These are phyloP conservation scores for Gasterosteus aculeatus DNA, from an alignment of 2,113 vertebrate species.

Conservation along the genomic window DNA sequence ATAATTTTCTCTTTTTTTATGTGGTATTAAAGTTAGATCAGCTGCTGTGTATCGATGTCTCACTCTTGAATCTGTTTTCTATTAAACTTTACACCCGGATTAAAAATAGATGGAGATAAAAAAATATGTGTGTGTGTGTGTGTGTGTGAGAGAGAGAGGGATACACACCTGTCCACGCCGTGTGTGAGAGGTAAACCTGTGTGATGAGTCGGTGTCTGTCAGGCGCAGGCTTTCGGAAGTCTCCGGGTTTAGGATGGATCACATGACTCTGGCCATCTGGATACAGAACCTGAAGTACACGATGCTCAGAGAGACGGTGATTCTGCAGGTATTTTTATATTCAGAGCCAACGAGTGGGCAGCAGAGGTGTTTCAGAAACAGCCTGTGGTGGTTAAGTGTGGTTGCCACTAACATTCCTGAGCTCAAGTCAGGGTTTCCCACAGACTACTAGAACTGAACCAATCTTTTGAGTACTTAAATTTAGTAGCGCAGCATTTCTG, in stretches of 20 bases:
- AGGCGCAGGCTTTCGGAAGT: slow-evolving; percentile 94
- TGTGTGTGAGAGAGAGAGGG: neutral
- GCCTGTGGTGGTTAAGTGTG: neutral
- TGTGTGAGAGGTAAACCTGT: slow-evolving; percentile 96
- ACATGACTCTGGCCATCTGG: slow-evolving; percentile 96
- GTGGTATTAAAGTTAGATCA: neutral
- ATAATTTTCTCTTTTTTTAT: neutral
- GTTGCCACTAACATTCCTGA: neutral
- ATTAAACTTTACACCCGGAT: neutral
- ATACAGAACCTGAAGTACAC: slow-evolving; percentile 86
- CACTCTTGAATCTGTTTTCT: neutral
- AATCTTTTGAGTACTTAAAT: neutral
- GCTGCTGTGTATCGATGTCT: neutral
- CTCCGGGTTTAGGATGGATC: slow-evolving; percentile 94
- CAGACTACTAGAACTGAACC: neutral
- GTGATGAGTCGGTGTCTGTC: slow-evolving; percentile 94
- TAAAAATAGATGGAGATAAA: neutral
- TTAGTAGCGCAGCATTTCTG: neutral
- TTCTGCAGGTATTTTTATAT: neutral
- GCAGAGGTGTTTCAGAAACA: neutral
- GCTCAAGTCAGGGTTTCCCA: neutral
- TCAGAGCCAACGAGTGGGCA: neutral
- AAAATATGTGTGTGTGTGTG: neutral
- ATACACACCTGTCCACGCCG: slow-evolving; percentile 92
- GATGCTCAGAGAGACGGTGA: neutral